Conservation (phyloP, 2,888 invertebrate species). For the Creontiades dilutus region DNA sequence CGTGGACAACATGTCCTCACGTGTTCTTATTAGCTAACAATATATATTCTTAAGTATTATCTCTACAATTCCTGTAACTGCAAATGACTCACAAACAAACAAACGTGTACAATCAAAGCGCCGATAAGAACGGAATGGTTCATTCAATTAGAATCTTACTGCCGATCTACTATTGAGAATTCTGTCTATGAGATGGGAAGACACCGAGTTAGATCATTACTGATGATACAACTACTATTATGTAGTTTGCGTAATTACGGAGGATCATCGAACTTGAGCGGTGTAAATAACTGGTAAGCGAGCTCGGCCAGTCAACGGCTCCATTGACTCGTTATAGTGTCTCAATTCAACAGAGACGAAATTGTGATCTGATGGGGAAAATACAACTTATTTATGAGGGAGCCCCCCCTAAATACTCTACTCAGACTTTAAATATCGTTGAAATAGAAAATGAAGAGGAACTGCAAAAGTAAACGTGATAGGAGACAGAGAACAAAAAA, state of each 20-base stretch:
- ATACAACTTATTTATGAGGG: too few relatives aligned
- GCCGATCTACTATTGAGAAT: not conserved
- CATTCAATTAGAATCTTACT: not conserved
- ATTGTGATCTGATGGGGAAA: too few relatives aligned
- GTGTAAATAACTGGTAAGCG: not conserved
- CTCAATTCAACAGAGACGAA: too few relatives aligned
- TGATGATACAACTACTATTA: constrained; percentile 28
- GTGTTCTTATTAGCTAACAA: too few relatives aligned
- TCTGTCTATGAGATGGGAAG: not conserved
- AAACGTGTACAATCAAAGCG: not conserved
- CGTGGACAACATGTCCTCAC: too few relatives aligned
- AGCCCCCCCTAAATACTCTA: too few relatives aligned
- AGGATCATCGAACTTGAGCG: constrained; percentile 22
- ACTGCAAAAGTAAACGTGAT: not conserved
- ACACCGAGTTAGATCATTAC: not conserved
- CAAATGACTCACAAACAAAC: not conserved
- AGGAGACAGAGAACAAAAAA: not conserved
- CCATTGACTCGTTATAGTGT: not conserved
- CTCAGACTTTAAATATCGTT: too few relatives aligned
- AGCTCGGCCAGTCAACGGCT: not conserved
- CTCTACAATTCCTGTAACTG: too few relatives aligned
- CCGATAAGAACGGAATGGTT: not conserved
- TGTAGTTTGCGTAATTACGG: not conserved
- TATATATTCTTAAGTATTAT: too few relatives aligned
- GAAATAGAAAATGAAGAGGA: too few relatives aligned